A percentile compares a stretch with the other conserved stretches of the same genome.
Evolutionary conservation across 2,113 vertebrate species (phyloP).

Genomic region (Morone saxatilis): DNA sequence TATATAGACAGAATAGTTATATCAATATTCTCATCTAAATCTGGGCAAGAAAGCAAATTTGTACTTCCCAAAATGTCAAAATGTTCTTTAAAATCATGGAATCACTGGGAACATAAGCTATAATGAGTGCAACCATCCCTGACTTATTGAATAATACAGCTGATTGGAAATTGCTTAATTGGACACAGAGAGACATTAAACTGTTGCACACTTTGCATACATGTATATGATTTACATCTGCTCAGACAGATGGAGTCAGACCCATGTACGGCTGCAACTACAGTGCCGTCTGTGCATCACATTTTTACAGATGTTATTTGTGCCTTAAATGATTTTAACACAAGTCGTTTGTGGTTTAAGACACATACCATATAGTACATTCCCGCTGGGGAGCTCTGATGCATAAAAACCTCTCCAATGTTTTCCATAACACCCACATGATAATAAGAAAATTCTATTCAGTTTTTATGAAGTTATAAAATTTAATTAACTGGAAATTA

Average conservation of each 20-base stretch:
- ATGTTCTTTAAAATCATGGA: not conserved
- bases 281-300: too few relatives aligned
- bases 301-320: not conserved
- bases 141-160: not conserved
- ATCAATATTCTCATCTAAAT: not conserved
- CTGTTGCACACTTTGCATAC: not conserved
- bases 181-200: not conserved
- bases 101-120: too few relatives aligned
- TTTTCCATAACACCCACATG: not conserved
- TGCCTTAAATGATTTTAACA: not conserved
- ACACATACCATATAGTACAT: not conserved
- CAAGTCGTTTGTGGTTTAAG: not conserved
- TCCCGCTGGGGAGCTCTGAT: not conserved
- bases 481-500: conserved; percentile 4
- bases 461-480: conserved; percentile 4
- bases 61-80: not conserved
- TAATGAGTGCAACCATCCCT: not conserved
- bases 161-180: not conserved
- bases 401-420: not conserved
- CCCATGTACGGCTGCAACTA: too few relatives aligned
- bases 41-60: not conserved
- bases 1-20: not conserved
- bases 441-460: not conserved
- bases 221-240: not conserved
- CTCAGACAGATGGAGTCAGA: conserved; percentile 1